Evolutionary conservation across 2,888 invertebrate species (phyloP).

Genomic region (Epistrophe eligans): DNA sequence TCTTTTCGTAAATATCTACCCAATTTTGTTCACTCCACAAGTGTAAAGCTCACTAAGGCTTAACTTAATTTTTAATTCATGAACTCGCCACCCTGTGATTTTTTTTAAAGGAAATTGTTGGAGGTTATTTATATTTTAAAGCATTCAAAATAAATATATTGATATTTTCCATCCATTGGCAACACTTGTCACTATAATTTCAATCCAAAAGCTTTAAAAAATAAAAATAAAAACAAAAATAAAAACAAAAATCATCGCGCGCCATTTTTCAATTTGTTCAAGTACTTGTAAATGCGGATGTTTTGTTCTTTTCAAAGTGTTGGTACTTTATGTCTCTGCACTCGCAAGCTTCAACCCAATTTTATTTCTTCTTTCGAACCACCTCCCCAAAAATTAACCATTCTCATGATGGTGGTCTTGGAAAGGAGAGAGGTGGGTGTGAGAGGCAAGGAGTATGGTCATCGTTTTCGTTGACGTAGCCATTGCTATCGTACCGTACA

Average conservation of each 20-base stretch:
- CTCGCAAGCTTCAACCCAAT: conserved; percentile 19
- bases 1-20: too few relatives aligned
- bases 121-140: too few relatives aligned
- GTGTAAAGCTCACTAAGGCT: too few relatives aligned
- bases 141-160: not conserved
- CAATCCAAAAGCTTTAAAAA: conserved; percentile 52
- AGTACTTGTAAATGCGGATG: conserved; percentile 72
- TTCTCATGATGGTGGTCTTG: not conserved
- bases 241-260: conserved; percentile 44
- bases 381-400: not conserved
- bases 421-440: not conserved
- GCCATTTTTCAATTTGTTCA: conserved; percentile 72
- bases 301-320: conserved; percentile 71
- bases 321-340: conserved; percentile 67
- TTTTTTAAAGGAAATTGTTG: too few relatives aligned
- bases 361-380: not conserved
- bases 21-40: too few relatives aligned
- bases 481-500: conserved; percentile 26
- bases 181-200: conserved; percentile 31
- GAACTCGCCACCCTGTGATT: too few relatives aligned
- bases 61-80: too few relatives aligned
- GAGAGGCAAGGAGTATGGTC: not conserved
- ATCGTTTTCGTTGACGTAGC: not conserved
- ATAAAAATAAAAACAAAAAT: conserved; percentile 21
- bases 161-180: conserved; percentile 14